Base-by-base conservation (phyloP, 2,888 invertebrate genomes). In the Agrilus cyanescens region DNA sequence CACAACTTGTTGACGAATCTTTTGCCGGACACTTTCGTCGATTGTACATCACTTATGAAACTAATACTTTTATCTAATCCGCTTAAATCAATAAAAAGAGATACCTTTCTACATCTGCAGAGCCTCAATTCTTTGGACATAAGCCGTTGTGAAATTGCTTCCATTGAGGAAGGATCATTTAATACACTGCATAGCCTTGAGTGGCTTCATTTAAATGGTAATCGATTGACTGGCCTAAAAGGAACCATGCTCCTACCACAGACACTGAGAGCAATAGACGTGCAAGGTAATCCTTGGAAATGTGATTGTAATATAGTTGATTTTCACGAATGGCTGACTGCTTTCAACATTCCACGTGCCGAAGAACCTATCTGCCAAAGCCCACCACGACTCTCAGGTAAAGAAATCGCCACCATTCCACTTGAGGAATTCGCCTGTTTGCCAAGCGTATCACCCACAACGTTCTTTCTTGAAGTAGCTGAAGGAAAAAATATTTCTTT, bases 221-320 rank as follows among this genome's bases (percentile, higher is more conserved):
- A 93, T 69, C 76, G 76, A 57, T 73, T 93, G 58, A 76, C 78
- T 44, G 76, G 76, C 55, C 76, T 88, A 54, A 75, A 77, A 58
- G 84, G 82, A 37, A 45, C 51, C 36, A 75, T 76, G 58, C 77
- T 84, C 55, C 72, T 86, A 45, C 85, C 87, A n/a, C 78, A 79
- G 47, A 78, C 79, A 38, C 69, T 90, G 53, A 80, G 85, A 55
- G 87, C 85, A 44, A 76, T 90, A 45, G 81, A 85, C 57, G 69
- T 91, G 52, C 83, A 89, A 62, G 82, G 82, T 62, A 91, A 91
- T 72, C 82, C 84, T 51, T 91, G 90, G 91, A 75, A 79, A 53
- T 91, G 91, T 66, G 87, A 90, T 66, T 91, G 91, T 65, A 76
- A 80, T 53, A 71, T 90, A 57, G 70, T 81, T 53, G 80, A 85